phyloP scores from a whole-genome alignment of 2,888 invertebrate genomes.

The Tridacna crocea region DNA sequence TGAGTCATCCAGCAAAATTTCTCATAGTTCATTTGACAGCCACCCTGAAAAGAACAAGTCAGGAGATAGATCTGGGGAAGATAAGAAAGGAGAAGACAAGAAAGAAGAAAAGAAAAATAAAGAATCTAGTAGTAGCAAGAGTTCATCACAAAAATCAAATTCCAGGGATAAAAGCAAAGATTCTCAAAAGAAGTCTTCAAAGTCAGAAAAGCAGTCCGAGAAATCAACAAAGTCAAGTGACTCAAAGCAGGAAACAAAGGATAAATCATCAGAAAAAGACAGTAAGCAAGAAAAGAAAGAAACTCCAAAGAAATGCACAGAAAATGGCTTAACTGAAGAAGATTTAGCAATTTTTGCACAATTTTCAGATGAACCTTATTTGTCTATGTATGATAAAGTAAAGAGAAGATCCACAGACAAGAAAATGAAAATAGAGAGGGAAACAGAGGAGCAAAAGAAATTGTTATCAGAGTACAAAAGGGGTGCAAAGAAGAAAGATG shows the following conservation, averaged over 20 bases:
- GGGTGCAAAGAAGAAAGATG: constrained; percentile 63
- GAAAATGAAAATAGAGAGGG: constrained; percentile 83
- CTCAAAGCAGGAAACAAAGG: constrained; percentile 41
- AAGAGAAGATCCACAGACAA: constrained; percentile 78
- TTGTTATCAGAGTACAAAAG: constrained; percentile 69
- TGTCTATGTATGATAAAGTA: constrained; percentile 97
- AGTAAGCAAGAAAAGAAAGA: constrained; percentile 25
- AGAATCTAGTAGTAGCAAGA: constrained; percentile 26
- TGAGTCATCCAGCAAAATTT: constrained; percentile 42
- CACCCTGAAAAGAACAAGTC: constrained; percentile 61
- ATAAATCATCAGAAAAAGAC: constrained; percentile 45
- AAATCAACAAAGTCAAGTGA: constrained; percentile 42
- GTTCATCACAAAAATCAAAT: constrained; percentile 49
- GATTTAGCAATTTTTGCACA: constrained; percentile 66
- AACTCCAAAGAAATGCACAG: constrained; percentile 40
- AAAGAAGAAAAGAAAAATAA: constrained; percentile 47
- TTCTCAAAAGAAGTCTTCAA: constrained; percentile 49
- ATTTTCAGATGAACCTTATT: constrained; percentile 91
- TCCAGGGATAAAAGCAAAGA: constrained; percentile 57
- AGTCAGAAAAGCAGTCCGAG: constrained; percentile 44
- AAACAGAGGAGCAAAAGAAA: constrained; percentile 65
- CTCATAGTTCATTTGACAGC: constrained; percentile 47
- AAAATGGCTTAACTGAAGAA: constrained; percentile 63
- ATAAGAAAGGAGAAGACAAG: constrained; percentile 48
- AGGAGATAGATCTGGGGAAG: constrained; percentile 53